Base-by-base conservation (phyloP, 1,140 invertebrate species). In the Drosophila parabipectinata region DNA sequence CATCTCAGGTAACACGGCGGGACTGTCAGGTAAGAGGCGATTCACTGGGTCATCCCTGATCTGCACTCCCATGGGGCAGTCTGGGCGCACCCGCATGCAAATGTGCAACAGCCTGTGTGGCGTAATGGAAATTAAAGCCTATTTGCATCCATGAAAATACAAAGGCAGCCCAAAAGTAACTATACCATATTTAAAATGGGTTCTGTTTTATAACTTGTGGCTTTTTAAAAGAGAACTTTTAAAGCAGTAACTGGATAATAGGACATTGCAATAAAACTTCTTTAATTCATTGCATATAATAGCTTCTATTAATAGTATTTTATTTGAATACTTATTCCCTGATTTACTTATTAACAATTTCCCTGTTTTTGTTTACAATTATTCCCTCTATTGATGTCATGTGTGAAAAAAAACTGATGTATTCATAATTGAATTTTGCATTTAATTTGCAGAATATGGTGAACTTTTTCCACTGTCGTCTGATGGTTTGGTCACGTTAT, bases 401-500 rank as follows among this genome's bases (percentile, higher is more conserved):
- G 30, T 59, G 21, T 12, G 34, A 37, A 37, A 26, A 37, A 26
- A 21, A 66, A 15, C 41, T 44, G 21, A 30, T 32, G 26, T 32
- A 12, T 60, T 32, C 28, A 51, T 67, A 63, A 58, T 48, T 62
- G 14, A 51, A 47, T 69, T 69, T 30, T 10, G 32, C 44, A 56
- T 56, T 69, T 69, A 69, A 56, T 39, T 69, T 56, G 32, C 63
- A 57, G 26, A 50, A 30, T 24, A 15, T 55, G 61, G 21, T 8
- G 32, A 69, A 69, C 63, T 69, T 69, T 69, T 67, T 32, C 51
- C 66, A 69, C 63, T 41, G 66, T 68, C 51, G 41, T 68, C 63
- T 67, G 63, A 32, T 57, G 66, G 66, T 55, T 37, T 48, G 66
- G 66, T 66, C 66, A 69, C 63, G 32, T 69, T 69, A 69, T 69